Percentiles rank a stretch among this genome's conserved stretches.
phyloP scores from a whole-genome alignment of 2,113 vertebrate species.

The Osmerus mordax region DNA sequence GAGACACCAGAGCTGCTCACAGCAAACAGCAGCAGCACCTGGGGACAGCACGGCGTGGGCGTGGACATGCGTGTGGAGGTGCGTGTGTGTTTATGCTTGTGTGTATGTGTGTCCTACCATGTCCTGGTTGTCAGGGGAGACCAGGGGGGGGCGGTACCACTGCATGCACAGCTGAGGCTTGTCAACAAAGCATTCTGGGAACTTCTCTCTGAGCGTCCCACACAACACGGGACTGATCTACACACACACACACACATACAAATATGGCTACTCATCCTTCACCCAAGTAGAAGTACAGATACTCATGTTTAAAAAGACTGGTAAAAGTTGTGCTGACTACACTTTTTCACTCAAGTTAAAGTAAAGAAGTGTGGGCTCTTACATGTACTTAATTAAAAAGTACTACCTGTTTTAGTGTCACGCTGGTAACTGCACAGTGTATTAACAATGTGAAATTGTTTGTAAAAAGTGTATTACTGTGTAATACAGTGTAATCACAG shows the following conservation, averaged over 20 bases:
- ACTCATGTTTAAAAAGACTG: no score
- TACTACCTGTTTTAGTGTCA: no score
- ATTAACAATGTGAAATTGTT: no score
- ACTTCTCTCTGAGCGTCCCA: conserved; percentile 16
- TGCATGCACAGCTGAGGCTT: conserved; percentile 38
- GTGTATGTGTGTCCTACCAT: conserved; percentile 13
- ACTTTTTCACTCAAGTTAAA: no score
- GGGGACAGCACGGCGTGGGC: not conserved
- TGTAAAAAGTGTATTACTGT: no score
- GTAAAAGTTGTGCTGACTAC: no score
- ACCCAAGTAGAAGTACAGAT: no score
- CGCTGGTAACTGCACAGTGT: no score
- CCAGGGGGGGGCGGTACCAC: conserved; percentile 35
- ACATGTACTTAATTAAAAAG: no score
- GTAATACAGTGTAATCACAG: no score
- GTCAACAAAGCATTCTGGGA: conserved; percentile 26
- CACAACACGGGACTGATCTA: conserved; percentile 17
- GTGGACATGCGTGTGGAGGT: not conserved
- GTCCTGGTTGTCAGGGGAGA: not conserved
- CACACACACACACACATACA: conserved; percentile 1
- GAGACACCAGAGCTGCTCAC: conserved; percentile 22
- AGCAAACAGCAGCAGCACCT: conserved; percentile 53
- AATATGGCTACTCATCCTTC: no score
- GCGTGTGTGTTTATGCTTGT: not conserved
- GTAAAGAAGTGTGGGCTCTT: no score